A percentile compares a stretch with the other conserved stretches of the same genome.
phyloP scores from a whole-genome alignment of 2,113 vertebrate genomes.

The Cricetomys ansorgei region DNA sequence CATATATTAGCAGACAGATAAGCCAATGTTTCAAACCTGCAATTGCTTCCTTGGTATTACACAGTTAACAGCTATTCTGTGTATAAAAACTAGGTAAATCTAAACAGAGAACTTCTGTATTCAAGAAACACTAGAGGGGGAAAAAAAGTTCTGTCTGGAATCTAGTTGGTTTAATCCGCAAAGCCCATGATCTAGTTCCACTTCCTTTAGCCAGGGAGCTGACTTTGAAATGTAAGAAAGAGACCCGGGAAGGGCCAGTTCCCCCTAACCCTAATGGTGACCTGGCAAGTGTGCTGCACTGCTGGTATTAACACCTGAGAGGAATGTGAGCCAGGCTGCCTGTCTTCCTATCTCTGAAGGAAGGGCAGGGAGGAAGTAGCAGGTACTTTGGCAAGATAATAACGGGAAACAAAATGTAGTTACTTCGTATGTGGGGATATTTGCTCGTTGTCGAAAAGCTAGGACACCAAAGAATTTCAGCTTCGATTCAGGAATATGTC shows the following conservation, averaged over 20 bases:
- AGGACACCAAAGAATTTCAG: not conserved
- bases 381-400: conserved; percentile 54
- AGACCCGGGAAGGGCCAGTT: conserved; percentile 54
- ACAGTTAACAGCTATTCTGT: not conserved
- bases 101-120: conserved; percentile 28
- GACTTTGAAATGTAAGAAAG: conserved; percentile 80
- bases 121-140: conserved; percentile 6
- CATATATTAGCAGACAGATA: not conserved
- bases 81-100: not conserved
- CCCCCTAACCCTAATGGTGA: conserved; percentile 28
- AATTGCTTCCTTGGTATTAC: conserved; percentile 40
- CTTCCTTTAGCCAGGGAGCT: conserved; percentile 62
- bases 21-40: not conserved
- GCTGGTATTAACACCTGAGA: conserved; percentile 66
- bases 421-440: not conserved
- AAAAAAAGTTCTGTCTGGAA: conserved; percentile 34
- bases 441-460: not conserved
- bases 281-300: conserved; percentile 48
- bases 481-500: not conserved
- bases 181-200: conserved; percentile 47
- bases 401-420: not conserved
- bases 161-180: conserved; percentile 67
- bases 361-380: conserved; percentile 65
- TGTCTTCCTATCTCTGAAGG: not conserved
- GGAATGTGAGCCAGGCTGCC: conserved; percentile 29